phyloP scores from a whole-genome alignment of 2,888 invertebrate species.

The Agriotes lineatus region DNA sequence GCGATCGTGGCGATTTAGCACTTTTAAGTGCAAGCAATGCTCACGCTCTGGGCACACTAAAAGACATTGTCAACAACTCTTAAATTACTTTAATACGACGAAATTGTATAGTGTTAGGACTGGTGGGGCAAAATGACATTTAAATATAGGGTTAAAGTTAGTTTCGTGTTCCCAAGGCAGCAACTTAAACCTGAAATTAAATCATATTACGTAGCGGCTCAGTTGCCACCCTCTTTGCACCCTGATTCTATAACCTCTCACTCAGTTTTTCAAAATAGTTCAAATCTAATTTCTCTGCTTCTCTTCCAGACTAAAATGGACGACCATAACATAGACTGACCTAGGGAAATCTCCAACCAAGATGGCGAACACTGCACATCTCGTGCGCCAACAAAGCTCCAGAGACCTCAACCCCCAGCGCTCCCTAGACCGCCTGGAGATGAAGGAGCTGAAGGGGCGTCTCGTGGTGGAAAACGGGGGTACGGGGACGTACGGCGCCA shows the following conservation, averaged over 20 bases:
- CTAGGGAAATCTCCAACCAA: not conserved
- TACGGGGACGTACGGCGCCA: constrained; percentile 84
- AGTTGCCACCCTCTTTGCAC: constrained; percentile 86
- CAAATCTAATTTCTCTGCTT: not conserved
- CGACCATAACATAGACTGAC: constrained; percentile 31
- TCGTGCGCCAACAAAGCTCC: constrained; percentile 89
- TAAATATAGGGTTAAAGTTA: too few relatives aligned
- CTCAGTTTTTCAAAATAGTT: not conserved
- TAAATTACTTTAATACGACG: too few relatives aligned
- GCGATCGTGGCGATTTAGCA: constrained; percentile 89
- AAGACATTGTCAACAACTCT: constrained; percentile 87
- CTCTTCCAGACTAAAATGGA: constrained; percentile 34
- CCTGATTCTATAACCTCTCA: too few relatives aligned
- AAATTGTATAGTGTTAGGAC: too few relatives aligned
- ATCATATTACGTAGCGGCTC: too few relatives aligned
- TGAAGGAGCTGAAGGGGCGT: constrained; percentile 87
- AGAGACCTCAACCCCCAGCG: constrained; percentile 83
- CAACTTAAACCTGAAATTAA: too few relatives aligned
- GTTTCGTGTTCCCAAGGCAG: too few relatives aligned
- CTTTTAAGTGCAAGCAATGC: too few relatives aligned
- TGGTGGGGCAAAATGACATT: too few relatives aligned
- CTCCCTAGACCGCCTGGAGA: constrained; percentile 86
- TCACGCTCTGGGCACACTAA: too few relatives aligned
- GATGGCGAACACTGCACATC: constrained; percentile 93
- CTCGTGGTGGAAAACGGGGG: constrained; percentile 81